Evolutionary conservation across 2,113 vertebrate species (phyloP).

Genomic region (Menidia beryllina): DNA sequence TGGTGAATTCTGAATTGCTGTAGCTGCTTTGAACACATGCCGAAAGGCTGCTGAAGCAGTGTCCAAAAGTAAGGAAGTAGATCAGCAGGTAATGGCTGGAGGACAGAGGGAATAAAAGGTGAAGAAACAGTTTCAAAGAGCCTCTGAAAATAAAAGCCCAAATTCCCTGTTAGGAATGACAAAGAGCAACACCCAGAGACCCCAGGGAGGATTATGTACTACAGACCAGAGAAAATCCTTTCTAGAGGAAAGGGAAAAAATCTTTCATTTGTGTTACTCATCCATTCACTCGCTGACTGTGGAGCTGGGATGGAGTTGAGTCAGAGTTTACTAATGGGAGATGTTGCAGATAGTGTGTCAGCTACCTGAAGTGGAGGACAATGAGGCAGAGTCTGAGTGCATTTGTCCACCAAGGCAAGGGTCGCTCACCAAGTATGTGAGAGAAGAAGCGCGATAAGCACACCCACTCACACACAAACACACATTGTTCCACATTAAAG

Average conservation of each 20-base stretch:
- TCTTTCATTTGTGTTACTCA: conserved; percentile 3
- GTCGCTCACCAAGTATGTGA: conserved; percentile 17
- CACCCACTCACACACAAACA: not conserved
- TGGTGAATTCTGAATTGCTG: conserved; percentile 24
- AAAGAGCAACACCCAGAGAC: not conserved
- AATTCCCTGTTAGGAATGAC: not conserved
- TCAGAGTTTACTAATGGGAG: conserved; percentile 19
- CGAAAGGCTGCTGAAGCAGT: conserved; percentile 29
- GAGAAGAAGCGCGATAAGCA: conserved; percentile 14
- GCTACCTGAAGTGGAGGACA: conserved; percentile 35
- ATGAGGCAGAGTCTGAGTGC: conserved; percentile 13
- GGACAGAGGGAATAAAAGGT: conserved; percentile 3
- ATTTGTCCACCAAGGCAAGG: conserved; percentile 14
- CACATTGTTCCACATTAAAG: not conserved
- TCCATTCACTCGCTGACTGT: conserved; percentile 17
- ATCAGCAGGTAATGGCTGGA: conserved; percentile 29
- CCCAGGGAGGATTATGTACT: not conserved
- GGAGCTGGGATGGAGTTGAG: conserved; percentile 14
- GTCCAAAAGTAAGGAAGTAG: conserved; percentile 22
- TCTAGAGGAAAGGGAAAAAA: not conserved
- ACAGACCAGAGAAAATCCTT: not conserved
- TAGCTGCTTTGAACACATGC: not conserved
- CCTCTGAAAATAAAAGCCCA: not conserved
- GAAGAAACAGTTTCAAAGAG: conserved; percentile 17
- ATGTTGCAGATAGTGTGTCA: conserved; percentile 30